Conservation (phyloP, 2,888 invertebrate genomes). For the Epirrhoe alternata region DNA sequence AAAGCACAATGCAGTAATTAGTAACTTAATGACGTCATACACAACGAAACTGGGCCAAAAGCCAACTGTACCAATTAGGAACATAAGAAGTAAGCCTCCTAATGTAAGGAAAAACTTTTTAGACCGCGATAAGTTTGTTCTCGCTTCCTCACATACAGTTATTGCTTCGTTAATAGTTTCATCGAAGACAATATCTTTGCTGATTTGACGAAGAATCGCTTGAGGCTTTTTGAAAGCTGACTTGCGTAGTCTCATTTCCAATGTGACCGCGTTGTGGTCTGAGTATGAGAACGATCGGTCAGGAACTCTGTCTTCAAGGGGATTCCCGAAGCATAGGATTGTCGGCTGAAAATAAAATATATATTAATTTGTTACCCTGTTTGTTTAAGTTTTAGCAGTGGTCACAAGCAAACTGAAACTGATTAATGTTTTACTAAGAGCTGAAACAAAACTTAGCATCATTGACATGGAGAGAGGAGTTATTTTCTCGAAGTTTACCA, state of each 20-base stretch:
- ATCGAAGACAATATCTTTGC: constrained; percentile 53
- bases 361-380: background rate
- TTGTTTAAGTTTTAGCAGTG: too few species aligned
- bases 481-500: too few species aligned
- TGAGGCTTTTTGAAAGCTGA: constrained; percentile 40
- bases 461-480: too few species aligned
- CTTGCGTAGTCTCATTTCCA: constrained; percentile 71
- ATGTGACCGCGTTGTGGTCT: constrained; percentile 94
- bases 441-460: too few species aligned
- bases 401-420: too few species aligned
- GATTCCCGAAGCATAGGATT: constrained; percentile 86
- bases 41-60: constrained; percentile 77
- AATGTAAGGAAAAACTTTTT: constrained; percentile 82
- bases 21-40: constrained; percentile 85
- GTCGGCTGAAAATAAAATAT: constrained; percentile 60
- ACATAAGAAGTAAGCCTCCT: constrained; percentile 78
- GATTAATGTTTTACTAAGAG: too few species aligned
- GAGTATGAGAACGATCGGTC: constrained; percentile 91
- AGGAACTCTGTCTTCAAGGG: constrained; percentile 90
- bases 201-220: constrained; percentile 44
- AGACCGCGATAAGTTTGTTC: constrained; percentile 76
- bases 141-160: constrained; percentile 85
- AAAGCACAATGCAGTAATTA: constrained; percentile 87
- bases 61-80: constrained; percentile 81
- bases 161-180: constrained; percentile 85